Conservation (phyloP, 2,888 invertebrate genomes). For the Coenonympha arcania region DNA sequence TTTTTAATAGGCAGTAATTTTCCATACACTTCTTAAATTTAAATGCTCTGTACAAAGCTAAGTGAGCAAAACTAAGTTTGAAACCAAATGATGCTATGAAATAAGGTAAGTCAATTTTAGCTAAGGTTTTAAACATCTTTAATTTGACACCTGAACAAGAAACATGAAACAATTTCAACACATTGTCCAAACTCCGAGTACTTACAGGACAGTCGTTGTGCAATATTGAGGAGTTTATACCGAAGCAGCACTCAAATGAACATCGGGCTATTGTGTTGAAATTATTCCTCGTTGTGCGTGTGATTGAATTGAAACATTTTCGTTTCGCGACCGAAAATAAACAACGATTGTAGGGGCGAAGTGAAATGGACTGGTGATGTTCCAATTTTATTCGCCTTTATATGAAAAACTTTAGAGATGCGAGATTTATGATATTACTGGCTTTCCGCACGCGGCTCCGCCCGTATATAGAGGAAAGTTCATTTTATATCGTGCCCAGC, state of each 20-base stretch:
- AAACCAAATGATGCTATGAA: too few relatives aligned
- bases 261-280: constrained; percentile 14
- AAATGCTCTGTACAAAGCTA: too few relatives aligned
- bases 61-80: too few relatives aligned
- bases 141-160: background rate
- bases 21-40: too few relatives aligned
- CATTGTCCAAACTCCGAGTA: constrained; percentile 3
- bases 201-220: background rate
- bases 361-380: background rate
- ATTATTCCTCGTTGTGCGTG: constrained; percentile 11
- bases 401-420: too few relatives aligned
- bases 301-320: constrained; percentile 17
- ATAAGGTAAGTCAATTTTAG: too few relatives aligned
- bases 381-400: background rate
- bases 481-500: too few relatives aligned
- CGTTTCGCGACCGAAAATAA: constrained; percentile 9
- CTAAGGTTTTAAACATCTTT: background rate
- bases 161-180: constrained; percentile 4
- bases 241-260: constrained; percentile 16
- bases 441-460: too few relatives aligned
- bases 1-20: too few relatives aligned
- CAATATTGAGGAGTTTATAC: constrained; percentile 14
- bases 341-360: constrained; percentile 1
- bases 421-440: background rate
- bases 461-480: too few relatives aligned